Percentiles rank a stretch among this genome's conserved stretches.
phyloP scores from a whole-genome alignment of 2,113 vertebrate genomes.

The Melanerpes formicivorus region DNA sequence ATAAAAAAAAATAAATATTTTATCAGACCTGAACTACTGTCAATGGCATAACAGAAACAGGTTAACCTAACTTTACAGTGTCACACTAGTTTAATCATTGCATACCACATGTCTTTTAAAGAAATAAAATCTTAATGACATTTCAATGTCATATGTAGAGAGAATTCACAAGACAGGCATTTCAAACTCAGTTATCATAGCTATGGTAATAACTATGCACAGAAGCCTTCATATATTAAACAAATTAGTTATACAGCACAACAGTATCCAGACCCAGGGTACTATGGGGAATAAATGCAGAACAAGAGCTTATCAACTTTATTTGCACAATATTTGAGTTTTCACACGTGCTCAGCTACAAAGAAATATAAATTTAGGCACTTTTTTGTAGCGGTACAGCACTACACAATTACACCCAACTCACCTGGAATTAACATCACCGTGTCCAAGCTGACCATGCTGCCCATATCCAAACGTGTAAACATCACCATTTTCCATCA shows the following conservation, averaged over 20 bases:
- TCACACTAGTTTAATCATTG: not conserved
- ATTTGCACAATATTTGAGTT: not conserved
- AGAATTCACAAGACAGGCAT: not conserved
- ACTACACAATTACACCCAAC: not conserved
- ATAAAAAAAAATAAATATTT: not conserved
- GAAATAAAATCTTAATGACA: not conserved
- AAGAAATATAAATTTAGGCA: not conserved
- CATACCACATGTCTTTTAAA: not conserved
- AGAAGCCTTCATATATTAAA: not conserved
- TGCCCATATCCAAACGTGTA: slow-evolving; percentile 98
- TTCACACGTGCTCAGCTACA: not conserved
- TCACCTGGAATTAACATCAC: slow-evolving; percentile 97
- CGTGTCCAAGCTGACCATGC: slow-evolving; percentile 95
- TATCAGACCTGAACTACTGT: not conserved
- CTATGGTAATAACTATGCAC: not conserved
- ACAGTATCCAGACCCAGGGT: not conserved
- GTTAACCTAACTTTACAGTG: not conserved
- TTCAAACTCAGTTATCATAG: not conserved
- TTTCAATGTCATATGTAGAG: not conserved
- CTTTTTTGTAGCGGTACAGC: not conserved
- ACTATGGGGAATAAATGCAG: not conserved
- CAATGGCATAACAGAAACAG: not conserved
- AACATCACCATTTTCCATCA: slow-evolving; percentile 99
- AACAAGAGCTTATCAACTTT: not conserved
- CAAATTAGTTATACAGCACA: not conserved